Evolutionary conservation across 2,113 vertebrate genomes (phyloP), one percentile per base, ranked within the genome.

Genomic region (Mungos mungo): DNA sequence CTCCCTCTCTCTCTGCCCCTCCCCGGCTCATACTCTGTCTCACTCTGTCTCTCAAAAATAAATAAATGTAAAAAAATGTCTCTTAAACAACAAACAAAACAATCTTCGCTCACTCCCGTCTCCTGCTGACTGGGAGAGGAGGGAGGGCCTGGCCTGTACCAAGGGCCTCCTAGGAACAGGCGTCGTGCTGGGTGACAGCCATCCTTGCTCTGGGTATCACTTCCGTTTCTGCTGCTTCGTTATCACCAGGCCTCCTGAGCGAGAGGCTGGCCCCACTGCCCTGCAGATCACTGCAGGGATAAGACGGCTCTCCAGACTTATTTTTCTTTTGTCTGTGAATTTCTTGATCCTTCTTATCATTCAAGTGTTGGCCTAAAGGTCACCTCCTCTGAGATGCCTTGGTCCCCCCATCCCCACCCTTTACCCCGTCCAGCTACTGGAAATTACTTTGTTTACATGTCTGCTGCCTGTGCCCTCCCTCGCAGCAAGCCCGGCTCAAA

Each of bases 61-160:
- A 47, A 47, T 47, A 47, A 47, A 47, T 47, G 45, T 47, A 47
- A 47, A 47, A 47, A 47, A 47, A 47, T 47, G 10, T 47, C 10
- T 47, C 45, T 47, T 72, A 72, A 93, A 95, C n/a, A 71, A 52
- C 85, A 82, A 95, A 69, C 77, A 90, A 68, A 95, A 85, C 35
- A 77, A n/a, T n/a, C 21, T 83, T 38, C 14, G 38, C 69, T 82
- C 5, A 45, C 69, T 69, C n/a, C 65, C 16, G 6, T 92, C 93
- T 66, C 35, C 11, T 50, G 16, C 16, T 76, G 47, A 79, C 23
- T 14, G 19, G 54, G 47, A 50, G 54, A 38, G 1, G 29, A 52
- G 31, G 15, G 65, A 92, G 68, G 33, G 57, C 29, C 19, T n/a
- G 47, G 81, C n/a, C 33, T 38, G 66, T 21, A 21, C 27, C 27